Percentiles rank a stretch among this genome's conserved stretches.
These are phyloP conservation scores for Montipora foliosa DNA, from an alignment of 64 coral and sea anemone genomes.

Conservation along the genomic window DNA sequence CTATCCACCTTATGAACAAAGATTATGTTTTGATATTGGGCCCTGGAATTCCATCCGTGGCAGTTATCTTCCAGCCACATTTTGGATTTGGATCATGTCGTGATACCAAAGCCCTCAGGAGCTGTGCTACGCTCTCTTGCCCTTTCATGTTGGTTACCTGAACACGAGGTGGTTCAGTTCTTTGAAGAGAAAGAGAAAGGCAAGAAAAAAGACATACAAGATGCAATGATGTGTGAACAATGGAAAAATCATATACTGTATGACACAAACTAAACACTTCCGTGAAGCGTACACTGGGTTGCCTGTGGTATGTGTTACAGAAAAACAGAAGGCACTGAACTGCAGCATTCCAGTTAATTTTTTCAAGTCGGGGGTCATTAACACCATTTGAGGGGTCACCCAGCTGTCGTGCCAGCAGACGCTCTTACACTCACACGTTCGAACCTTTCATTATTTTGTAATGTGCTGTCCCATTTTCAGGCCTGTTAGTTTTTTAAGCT, in stretches of 20 bases:
- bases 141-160: constrained; percentile 33
- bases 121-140: not conserved
- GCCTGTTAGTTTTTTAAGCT: too few relatives aligned
- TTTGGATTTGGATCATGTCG: constrained; percentile 43
- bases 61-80: constrained; percentile 36
- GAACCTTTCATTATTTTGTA: too few relatives aligned
- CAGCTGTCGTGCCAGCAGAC: too few relatives aligned
- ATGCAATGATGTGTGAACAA: constrained; percentile 7
- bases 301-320: too few relatives aligned
- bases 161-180: constrained; percentile 23
- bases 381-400: too few relatives aligned
- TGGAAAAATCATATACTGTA: constrained; percentile 27
- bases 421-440: too few relatives aligned
- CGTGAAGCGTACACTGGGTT: too few relatives aligned
- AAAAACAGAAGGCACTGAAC: too few relatives aligned
- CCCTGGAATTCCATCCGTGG: constrained; percentile 9
- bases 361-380: too few relatives aligned
- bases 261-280: not conserved
- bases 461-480: too few relatives aligned
- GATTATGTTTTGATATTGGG: not conserved
- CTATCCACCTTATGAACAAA: constrained; percentile 53
- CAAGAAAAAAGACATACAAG: constrained; percentile 6
- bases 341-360: too few relatives aligned
- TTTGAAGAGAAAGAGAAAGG: constrained; percentile 32
- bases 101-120: constrained; percentile 16